Evolutionary conservation across 2,888 invertebrate species (phyloP), one percentile per base, ranked within the genome.

Genomic region (Thyatira batis): DNA sequence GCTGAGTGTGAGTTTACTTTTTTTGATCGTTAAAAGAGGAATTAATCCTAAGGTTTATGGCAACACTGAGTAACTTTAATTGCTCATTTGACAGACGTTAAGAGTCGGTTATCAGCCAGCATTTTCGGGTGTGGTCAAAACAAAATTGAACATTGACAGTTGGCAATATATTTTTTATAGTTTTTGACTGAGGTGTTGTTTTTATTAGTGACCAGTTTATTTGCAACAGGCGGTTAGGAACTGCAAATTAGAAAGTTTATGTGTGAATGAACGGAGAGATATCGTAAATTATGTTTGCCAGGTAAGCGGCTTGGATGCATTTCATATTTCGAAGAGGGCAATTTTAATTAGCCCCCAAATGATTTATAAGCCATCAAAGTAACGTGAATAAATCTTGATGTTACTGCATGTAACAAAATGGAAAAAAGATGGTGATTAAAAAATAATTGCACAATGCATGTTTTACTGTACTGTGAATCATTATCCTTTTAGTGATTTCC

Each of bases 201-300:
- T 87, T 91, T 88, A 85, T 89, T 85, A 80, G 77, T 75, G 66
- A 70, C 76, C 78, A 81, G 80, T 85, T 82, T 82, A 84, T 80
- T 82, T 84, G 82, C 76, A 82, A 81, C 81, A 80, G 76, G 73
- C 78, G 71, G 76, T 74, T 72, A 39, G 68, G 72, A 75, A 62
- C 74, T 74, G 85, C 87, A 90, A 89, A 89, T 92, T 88, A 89
- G 89, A 91, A 90, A 87, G 89, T 86, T 91, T 89, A 87, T 84
- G 87, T 76, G 80, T 73, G 76, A 80, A 83, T 81, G 79, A 80
- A 73, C 77, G 77, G 74, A 67, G 73, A 81, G 78, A 83, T 84
- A 80, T 86, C 89, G 85, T 92, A 92, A 91, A 90, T 89, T 86
- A 87, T 82, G 70, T 11, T 84, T 82, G 79, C 76, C 86, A 75